These are phyloP conservation scores for Petrocephalus sullivani DNA, from an alignment of 2,797 vertebrate genomes.

Conservation along the genomic window DNA sequence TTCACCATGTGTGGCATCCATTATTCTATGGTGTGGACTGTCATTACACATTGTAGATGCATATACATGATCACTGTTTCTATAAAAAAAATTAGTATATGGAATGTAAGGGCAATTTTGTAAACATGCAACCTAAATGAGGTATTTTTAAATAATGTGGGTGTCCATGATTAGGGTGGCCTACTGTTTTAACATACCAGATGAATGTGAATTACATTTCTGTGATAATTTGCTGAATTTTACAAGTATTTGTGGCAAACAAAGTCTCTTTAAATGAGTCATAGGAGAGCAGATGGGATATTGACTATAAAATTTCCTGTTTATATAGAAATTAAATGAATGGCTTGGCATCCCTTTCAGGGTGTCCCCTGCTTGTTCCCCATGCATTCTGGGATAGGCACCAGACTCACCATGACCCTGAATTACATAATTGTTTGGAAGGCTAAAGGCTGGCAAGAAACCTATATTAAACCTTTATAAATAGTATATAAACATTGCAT, in stretches of 20 bases:
- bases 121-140: background rate
- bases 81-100: background rate
- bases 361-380: background rate
- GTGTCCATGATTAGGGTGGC: background rate
- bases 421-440: background rate
- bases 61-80: background rate
- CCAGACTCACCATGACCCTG: background rate
- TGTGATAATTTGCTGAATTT: background rate
- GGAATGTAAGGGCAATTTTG: background rate
- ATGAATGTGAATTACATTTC: background rate
- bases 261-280: background rate
- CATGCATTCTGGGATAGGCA: background rate
- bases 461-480: background rate
- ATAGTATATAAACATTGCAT: background rate
- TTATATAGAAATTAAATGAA: slow-evolving; percentile 1
- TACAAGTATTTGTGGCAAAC: background rate
- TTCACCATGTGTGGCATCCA: background rate
- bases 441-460: background rate
- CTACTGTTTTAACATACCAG: background rate
- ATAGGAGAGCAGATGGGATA: background rate
- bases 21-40: background rate
- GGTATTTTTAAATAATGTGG: background rate
- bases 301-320: background rate
- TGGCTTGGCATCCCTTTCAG: background rate
- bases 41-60: background rate